Conservation (phyloP, 2,113 vertebrate species). For the Heterocephalus glaber region DNA sequence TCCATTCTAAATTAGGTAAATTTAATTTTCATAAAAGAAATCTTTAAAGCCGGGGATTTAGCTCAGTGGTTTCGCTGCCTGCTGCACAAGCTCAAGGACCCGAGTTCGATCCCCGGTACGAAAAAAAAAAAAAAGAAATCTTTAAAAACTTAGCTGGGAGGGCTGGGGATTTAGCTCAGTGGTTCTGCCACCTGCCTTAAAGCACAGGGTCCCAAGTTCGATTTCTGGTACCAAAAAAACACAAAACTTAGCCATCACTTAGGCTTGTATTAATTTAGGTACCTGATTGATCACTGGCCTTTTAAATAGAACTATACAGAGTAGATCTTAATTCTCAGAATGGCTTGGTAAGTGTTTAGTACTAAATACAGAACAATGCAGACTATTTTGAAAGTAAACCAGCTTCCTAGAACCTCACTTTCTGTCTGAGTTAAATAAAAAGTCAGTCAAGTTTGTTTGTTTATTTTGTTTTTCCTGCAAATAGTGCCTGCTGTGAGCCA, state of each 20-base stretch:
- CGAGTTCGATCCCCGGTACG: too few species aligned
- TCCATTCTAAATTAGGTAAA: neutral
- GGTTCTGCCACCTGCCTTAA: too few species aligned
- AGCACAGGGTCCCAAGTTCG: too few species aligned
- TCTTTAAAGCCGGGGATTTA: too few species aligned
- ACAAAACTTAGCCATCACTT: neutral
- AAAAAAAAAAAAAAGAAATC: neutral
- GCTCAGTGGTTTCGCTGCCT: too few species aligned
- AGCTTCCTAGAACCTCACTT: neutral
- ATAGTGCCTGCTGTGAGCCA: neutral
- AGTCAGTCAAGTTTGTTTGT: neutral
- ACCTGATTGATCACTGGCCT: neutral
- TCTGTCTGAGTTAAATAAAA: neutral
- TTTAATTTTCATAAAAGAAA: neutral
- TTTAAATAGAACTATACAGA: neutral
- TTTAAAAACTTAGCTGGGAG: neutral
- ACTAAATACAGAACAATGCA: neutral
- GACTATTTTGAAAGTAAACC: neutral
- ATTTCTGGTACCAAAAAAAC: too few species aligned
- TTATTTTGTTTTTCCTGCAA: neutral
- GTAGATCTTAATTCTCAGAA: neutral
- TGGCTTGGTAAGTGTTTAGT: neutral
- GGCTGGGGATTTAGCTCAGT: too few species aligned
- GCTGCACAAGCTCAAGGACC: too few species aligned
- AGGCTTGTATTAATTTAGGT: neutral